Evolutionary conservation across 2,888 invertebrate genomes (phyloP).

Genomic region (Drosophila kuntzei): DNA sequence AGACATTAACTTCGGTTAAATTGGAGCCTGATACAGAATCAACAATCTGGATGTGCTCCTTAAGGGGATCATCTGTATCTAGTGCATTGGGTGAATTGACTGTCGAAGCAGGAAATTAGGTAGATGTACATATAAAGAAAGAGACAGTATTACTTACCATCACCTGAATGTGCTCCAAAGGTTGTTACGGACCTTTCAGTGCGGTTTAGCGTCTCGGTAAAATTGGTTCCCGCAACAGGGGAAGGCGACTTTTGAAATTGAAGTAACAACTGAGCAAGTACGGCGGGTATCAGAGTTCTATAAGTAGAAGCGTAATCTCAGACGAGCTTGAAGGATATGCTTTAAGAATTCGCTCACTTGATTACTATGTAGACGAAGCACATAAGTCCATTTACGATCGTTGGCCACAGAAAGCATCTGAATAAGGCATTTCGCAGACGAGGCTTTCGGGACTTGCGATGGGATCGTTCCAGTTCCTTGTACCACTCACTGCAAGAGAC

Average conservation of each 20-base stretch:
- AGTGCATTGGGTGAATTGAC: slow-evolving; percentile 53
- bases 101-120: neutral
- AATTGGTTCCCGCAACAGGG: slow-evolving; percentile 1
- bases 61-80: slow-evolving; percentile 29
- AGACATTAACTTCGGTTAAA: slow-evolving; percentile 11
- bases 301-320: neutral
- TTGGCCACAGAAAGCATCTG: slow-evolving; percentile 89
- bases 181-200: slow-evolving; percentile 56
- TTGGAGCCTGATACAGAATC: slow-evolving; percentile 18
- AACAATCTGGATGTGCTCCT: slow-evolving; percentile 33
- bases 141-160: neutral
- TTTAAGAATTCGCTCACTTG: slow-evolving; percentile 72
- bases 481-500: slow-evolving; percentile 88
- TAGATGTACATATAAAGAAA: neutral
- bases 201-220: slow-evolving; percentile 51
- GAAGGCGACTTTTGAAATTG: slow-evolving; percentile 78
- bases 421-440: slow-evolving; percentile 89
- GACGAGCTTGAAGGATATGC: neutral
- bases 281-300: slow-evolving; percentile 84
- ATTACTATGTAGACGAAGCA: slow-evolving; percentile 85
- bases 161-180: slow-evolving; percentile 18
- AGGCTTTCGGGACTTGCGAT: slow-evolving; percentile 87
- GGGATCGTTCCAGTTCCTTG: slow-evolving; percentile 87
- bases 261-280: slow-evolving; percentile 84
- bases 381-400: slow-evolving; percentile 88